These are phyloP conservation scores for Calameuta pallipes DNA, from an alignment of 2,888 invertebrate genomes.

Conservation along the genomic window DNA sequence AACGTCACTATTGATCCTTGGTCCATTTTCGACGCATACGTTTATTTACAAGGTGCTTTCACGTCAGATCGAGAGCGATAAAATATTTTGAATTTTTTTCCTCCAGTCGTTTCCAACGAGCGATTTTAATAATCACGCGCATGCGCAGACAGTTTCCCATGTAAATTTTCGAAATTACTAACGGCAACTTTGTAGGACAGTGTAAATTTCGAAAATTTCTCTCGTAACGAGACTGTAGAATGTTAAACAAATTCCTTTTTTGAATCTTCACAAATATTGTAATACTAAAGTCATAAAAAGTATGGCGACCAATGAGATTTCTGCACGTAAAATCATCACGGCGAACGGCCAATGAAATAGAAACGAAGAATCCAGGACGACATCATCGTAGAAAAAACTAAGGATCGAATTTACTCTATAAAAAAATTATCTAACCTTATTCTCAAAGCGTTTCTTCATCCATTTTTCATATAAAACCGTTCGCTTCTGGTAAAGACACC, in stretches of 20 bases:
- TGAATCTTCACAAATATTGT: too few species aligned
- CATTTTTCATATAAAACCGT: not conserved
- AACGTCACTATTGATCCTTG: constrained; percentile 47
- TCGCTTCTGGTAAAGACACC: not conserved
- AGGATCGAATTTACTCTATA: not conserved
- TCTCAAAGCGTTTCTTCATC: not conserved
- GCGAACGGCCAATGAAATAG: not conserved
- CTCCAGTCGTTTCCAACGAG: constrained; percentile 12
- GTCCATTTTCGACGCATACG: constrained; percentile 53
- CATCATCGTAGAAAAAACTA: not conserved
- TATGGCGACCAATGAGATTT: not conserved
- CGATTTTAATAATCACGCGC: not conserved
- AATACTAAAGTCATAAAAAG: not conserved
- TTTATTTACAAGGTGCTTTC: constrained; percentile 44
- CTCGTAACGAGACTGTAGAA: not conserved
- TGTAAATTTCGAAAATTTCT: not conserved
- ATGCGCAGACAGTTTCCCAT: not conserved
- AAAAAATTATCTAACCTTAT: not conserved
- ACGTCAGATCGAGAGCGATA: constrained; percentile 24
- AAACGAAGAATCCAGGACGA: not conserved
- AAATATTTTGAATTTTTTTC: constrained; percentile 31
- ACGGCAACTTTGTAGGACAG: not conserved
- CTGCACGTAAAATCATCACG: not conserved
- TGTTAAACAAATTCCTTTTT: not conserved
- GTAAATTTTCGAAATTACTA: not conserved